phyloP scores from a whole-genome alignment of 1,140 invertebrate species.

The Pseudomyrmex dendroicus region DNA sequence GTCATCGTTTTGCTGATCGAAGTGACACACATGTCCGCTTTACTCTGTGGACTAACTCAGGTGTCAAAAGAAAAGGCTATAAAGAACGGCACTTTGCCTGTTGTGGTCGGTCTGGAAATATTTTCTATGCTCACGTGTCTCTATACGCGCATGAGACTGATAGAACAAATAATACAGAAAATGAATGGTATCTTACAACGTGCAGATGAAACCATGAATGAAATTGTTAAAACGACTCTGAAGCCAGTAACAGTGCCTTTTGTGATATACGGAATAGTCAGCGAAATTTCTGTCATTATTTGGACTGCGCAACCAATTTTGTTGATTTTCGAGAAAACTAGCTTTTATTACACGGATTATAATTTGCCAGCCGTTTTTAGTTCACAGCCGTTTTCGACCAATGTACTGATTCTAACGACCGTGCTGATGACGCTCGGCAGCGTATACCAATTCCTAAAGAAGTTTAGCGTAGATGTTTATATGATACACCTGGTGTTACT shows the following conservation, averaged over 20 bases:
- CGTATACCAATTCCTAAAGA: constrained; percentile 33
- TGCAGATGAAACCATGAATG: background rate
- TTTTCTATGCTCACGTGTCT: constrained; percentile 34
- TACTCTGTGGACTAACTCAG: constrained; percentile 7
- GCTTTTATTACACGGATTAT: constrained; percentile 64
- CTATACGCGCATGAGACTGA: constrained; percentile 5
- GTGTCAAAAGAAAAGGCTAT: constrained; percentile 41
- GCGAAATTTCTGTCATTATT: background rate
- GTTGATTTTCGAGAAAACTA: background rate
- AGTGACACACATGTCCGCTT: background rate
- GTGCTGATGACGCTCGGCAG: constrained; percentile 39
- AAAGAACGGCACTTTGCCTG: constrained; percentile 46
- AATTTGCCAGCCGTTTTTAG: constrained; percentile 56
- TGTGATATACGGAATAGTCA: constrained; percentile 35
- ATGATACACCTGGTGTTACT: constrained; percentile 67
- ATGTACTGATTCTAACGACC: constrained; percentile 9
- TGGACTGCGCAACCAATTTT: constrained; percentile 38
- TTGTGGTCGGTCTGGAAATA: constrained; percentile 34
- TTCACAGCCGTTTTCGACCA: constrained; percentile 39
- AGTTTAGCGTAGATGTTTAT: constrained; percentile 68
- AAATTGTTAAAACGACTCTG: background rate
- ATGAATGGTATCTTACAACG: constrained; percentile 15
- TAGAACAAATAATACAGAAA: constrained; percentile 44
- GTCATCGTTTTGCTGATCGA: constrained; percentile 17
- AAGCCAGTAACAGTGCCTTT: constrained; percentile 34